Evolutionary conservation across 2,797 vertebrate species (phyloP).

Genomic region (Neosilurus hyrtlii): DNA sequence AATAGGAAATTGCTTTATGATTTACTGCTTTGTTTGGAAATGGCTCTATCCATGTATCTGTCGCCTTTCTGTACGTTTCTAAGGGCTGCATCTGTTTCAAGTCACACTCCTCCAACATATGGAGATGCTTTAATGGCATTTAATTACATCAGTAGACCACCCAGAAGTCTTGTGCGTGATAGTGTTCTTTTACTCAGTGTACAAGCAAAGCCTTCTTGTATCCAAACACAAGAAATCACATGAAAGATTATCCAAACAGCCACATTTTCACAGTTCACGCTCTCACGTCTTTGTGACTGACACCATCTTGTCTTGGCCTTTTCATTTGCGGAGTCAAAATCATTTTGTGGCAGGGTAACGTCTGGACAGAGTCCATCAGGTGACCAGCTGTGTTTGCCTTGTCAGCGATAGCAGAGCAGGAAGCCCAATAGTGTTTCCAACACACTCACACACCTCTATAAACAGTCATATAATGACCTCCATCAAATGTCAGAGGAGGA

Average conservation of each 20-base stretch:
- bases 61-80: slow-evolving; percentile 44
- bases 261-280: slow-evolving; percentile 14
- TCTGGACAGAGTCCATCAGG: slow-evolving; percentile 57
- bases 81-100: slow-evolving; percentile 65
- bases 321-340: slow-evolving; percentile 23
- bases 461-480: slow-evolving; percentile 27
- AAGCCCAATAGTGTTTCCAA: slow-evolving; percentile 21
- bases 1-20: not conserved
- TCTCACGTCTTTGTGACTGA: not conserved
- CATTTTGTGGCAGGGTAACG: slow-evolving; percentile 54
- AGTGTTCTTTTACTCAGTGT: slow-evolving; percentile 40
- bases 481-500: not conserved
- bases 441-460: slow-evolving; percentile 37
- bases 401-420: slow-evolving; percentile 39
- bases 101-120: slow-evolving; percentile 60
- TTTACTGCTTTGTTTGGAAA: slow-evolving; percentile 14
- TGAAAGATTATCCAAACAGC: slow-evolving; percentile 8
- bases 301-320: slow-evolving; percentile 1
- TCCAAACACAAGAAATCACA: slow-evolving; percentile 32
- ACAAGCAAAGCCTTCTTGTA: slow-evolving; percentile 37
- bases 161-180: slow-evolving; percentile 68
- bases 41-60: slow-evolving; percentile 53
- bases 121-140: slow-evolving; percentile 59
- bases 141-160: slow-evolving; percentile 73
- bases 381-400: slow-evolving; percentile 67